Conservation (phyloP, 2,888 invertebrate species). For the Silvanus unidentatus region DNA sequence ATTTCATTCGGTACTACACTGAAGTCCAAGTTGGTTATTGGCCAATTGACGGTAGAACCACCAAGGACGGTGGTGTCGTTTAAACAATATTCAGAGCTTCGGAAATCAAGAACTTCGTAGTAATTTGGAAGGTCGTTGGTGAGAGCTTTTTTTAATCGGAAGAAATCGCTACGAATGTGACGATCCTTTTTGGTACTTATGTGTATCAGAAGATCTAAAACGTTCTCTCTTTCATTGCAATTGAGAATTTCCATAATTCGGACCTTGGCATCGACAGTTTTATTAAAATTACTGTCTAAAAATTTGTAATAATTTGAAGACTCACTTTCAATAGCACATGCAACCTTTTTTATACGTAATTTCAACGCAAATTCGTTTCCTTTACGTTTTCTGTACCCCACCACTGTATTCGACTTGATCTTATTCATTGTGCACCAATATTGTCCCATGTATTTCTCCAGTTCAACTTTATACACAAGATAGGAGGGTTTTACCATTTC, state of each 20-base stretch:
- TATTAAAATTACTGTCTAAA: too few species aligned
- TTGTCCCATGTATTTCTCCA: conserved; percentile 53
- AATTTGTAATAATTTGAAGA: too few species aligned
- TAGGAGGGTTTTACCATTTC: conserved; percentile 11
- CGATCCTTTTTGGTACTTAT: conserved; percentile 32
- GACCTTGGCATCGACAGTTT: conserved; percentile 10
- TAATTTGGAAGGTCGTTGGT: conserved; percentile 9
- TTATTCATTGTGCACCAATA: conserved; percentile 62
- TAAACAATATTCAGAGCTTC: conserved; percentile 36
- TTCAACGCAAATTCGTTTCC: conserved; percentile 35
- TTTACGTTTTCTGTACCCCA: conserved; percentile 43
- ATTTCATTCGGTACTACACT: conserved; percentile 51
- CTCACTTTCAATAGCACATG: too few species aligned
- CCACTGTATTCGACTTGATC: conserved; percentile 48
- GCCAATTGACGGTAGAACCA: conserved; percentile 41
- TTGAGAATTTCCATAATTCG: conserved; percentile 52
- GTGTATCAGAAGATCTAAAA: conserved; percentile 46
- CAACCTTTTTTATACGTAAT: conserved; percentile 33
- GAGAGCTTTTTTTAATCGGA: conserved; percentile 10
- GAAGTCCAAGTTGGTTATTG: conserved; percentile 49
- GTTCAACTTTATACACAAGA: conserved; percentile 48
- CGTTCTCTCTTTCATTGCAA: conserved; percentile 31
- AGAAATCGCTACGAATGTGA: conserved; percentile 17
- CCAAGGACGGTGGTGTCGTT: conserved; percentile 20
- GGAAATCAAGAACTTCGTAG: conserved; percentile 22